Conservation (phyloP, 1,140 invertebrate genomes). For the Wiebesia pumilae region DNA sequence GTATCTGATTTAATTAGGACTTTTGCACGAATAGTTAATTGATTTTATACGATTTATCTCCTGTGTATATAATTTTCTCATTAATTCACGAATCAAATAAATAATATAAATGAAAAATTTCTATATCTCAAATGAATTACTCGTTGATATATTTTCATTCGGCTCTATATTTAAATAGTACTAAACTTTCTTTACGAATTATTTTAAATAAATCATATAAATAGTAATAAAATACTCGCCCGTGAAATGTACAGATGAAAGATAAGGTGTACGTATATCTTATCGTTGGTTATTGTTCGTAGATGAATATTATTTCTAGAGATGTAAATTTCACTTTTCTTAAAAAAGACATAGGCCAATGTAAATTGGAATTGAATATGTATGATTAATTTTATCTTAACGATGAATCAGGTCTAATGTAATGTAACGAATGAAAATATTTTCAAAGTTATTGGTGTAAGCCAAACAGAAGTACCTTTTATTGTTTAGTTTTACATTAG, state of each 20-base stretch:
- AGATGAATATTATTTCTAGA: background rate
- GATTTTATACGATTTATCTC: too few species aligned
- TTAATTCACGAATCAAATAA: background rate
- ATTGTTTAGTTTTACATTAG: too few species aligned
- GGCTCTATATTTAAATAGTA: background rate
- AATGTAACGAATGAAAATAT: too few species aligned
- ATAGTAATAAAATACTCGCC: background rate
- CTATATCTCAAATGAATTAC: background rate
- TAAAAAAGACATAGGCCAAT: too few species aligned
- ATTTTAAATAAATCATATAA: background rate
- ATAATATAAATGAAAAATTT: constrained; percentile 3
- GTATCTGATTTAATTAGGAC: too few species aligned
- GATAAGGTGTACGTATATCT: background rate
- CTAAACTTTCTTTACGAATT: background rate
- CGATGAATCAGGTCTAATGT: too few species aligned
- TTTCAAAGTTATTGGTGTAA: too few species aligned
- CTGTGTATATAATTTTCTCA: too few species aligned
- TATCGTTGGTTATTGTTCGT: background rate
- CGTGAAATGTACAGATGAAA: background rate
- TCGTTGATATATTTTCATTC: background rate
- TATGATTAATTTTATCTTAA: too few species aligned
- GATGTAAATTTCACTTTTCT: background rate
- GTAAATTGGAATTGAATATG: too few species aligned
- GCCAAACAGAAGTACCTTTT: too few species aligned
- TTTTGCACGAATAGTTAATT: too few species aligned